Evolutionary conservation across 64 coral and sea anemone species (phyloP).

Genomic region (Porites australiensis): DNA sequence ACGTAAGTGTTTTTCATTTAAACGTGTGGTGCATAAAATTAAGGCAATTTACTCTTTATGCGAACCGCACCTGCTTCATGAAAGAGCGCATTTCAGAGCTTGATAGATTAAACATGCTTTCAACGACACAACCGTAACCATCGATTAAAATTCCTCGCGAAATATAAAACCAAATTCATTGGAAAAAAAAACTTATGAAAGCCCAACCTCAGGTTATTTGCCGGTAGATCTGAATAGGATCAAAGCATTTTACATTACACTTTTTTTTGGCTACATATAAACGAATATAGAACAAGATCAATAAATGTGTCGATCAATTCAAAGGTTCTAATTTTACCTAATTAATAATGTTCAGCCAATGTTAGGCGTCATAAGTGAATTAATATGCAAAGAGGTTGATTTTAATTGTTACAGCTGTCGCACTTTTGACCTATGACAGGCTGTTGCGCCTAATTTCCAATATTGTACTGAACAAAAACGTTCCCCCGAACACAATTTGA

Average conservation of each 20-base stretch:
- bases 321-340: not conserved
- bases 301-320: not conserved
- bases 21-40: constrained; percentile 21
- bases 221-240: too few relatives aligned
- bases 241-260: not conserved
- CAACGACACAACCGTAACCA: too few relatives aligned
- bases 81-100: not conserved
- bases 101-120: not conserved
- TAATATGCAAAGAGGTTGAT: not conserved
- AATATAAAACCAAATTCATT: not conserved
- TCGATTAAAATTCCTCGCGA: too few relatives aligned
- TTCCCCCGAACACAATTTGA: not conserved
- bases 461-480: not conserved
- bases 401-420: not conserved
- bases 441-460: not conserved
- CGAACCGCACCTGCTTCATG: not conserved
- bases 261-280: not conserved
- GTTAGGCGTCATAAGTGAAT: not conserved
- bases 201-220: too few relatives aligned
- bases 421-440: not conserved
- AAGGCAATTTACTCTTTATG: not conserved
- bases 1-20: not conserved
- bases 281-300: not conserved
- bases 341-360: not conserved
- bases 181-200: not conserved